These are phyloP conservation scores for Pseudomyrmex sp. DNA, from an alignment of 1,140 invertebrate genomes.

Conservation along the genomic window DNA sequence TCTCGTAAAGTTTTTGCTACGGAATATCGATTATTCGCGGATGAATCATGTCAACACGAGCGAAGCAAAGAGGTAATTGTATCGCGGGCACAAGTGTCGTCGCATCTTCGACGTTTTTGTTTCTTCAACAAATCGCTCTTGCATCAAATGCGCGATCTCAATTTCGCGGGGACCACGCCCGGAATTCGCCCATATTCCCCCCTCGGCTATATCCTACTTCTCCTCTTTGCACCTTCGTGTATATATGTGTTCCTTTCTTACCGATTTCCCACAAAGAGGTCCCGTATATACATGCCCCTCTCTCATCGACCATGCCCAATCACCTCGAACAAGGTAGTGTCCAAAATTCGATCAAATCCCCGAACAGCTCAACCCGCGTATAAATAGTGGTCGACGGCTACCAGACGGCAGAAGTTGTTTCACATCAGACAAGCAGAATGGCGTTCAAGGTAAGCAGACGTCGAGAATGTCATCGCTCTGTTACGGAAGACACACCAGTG, in stretches of 20 bases:
- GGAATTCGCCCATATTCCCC: constrained; percentile 43
- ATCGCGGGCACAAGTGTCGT: not conserved
- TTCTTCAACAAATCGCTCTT: not conserved
- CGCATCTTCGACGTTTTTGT: constrained; percentile 7
- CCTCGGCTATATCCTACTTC: constrained; percentile 51
- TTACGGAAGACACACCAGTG: no score
- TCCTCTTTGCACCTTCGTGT: constrained; percentile 55
- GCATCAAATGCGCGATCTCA: constrained; percentile 47
- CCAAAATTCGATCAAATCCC: constrained; percentile 70
- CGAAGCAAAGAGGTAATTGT: not conserved
- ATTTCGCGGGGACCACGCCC: constrained; percentile 61
- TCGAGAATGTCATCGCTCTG: not conserved
- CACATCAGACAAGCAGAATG: constrained; percentile 70
- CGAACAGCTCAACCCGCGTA: constrained; percentile 60
- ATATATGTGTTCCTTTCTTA: constrained; percentile 61
- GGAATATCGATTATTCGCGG: no score
- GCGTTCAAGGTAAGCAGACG: constrained; percentile 75
- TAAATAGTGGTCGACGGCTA: constrained; percentile 70
- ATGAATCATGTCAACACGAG: not conserved
- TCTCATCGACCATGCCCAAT: constrained; percentile 68
- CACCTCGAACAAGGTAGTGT: constrained; percentile 48
- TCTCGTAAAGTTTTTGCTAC: not conserved
- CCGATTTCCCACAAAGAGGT: constrained; percentile 62
- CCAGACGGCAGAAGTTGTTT: constrained; percentile 65
- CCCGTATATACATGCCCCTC: constrained; percentile 63